phyloP scores from a whole-genome alignment of 2,797 vertebrate species.

The Anguilla obscura region DNA sequence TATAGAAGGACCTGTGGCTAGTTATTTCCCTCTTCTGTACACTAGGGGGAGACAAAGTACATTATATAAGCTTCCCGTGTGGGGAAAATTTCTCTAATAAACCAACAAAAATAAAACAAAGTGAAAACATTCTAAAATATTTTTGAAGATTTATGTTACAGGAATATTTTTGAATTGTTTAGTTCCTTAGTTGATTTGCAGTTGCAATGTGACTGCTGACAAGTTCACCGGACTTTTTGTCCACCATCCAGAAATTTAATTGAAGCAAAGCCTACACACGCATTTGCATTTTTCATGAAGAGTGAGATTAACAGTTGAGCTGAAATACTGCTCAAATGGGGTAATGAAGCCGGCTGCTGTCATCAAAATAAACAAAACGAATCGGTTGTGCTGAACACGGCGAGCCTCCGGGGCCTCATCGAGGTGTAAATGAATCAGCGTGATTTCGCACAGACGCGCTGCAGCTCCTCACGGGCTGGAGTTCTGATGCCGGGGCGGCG shows the following conservation, averaged over 20 bases:
- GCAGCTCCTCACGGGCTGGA: not conserved
- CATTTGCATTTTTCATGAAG: not conserved
- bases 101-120: not conserved
- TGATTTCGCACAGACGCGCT: not conserved
- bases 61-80: not conserved
- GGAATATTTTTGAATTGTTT: too few species aligned
- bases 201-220: not conserved
- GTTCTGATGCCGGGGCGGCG: not conserved
- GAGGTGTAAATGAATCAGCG: not conserved
- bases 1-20: not conserved
- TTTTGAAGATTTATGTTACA: not conserved
- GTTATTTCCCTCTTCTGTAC: not conserved
- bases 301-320: not conserved
- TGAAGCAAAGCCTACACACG: not conserved
- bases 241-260: not conserved
- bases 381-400: not conserved
- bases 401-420: not conserved
- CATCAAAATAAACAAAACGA: not conserved
- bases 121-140: not conserved
- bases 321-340: not conserved
- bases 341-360: not conserved
- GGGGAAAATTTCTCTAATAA: not conserved
- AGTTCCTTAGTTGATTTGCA: not conserved
- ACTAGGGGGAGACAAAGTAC: slow-evolving; percentile 19
- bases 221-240: not conserved